Conservation (phyloP, 2,113 vertebrate genomes). For the Oplegnathus fasciatus region DNA sequence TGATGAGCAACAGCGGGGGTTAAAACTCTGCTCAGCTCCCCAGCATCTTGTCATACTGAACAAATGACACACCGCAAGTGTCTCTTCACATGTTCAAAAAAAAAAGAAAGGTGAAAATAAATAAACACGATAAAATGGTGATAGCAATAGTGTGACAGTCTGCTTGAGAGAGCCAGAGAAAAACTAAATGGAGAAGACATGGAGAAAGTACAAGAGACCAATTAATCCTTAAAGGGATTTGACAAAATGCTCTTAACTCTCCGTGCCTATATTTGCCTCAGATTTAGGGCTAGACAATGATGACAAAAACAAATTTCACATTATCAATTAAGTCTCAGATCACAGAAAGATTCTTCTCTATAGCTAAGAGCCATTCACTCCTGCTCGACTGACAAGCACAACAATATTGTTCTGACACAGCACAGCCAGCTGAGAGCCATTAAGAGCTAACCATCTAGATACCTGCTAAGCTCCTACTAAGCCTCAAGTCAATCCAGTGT, state of each 20-base stretch:
- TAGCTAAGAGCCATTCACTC: background rate
- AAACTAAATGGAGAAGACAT: background rate
- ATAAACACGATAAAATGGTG: background rate
- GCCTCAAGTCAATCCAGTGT: conserved; percentile 40
- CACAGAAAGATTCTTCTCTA: background rate
- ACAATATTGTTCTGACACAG: conserved; percentile 6
- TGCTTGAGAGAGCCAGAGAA: background rate
- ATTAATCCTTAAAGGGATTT: background rate
- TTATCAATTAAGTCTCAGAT: background rate
- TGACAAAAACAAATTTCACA: background rate
- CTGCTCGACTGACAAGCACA: background rate
- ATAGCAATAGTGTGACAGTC: background rate
- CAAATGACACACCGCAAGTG: background rate
- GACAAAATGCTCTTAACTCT: background rate
- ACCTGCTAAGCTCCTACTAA: conserved; percentile 13
- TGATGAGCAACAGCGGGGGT: background rate
- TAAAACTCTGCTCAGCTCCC: background rate
- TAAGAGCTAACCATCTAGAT: conserved; percentile 12
- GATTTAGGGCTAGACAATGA: background rate
- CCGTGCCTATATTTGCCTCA: no score
- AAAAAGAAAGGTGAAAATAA: background rate
- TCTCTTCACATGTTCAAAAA: background rate
- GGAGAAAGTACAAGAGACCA: background rate
- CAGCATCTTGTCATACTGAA: background rate
- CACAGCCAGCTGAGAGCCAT: conserved; percentile 27